Evolutionary conservation across 2,797 vertebrate species (phyloP), one percentile per base, ranked within the genome.

Genomic region (Rhinogobio ventralis): DNA sequence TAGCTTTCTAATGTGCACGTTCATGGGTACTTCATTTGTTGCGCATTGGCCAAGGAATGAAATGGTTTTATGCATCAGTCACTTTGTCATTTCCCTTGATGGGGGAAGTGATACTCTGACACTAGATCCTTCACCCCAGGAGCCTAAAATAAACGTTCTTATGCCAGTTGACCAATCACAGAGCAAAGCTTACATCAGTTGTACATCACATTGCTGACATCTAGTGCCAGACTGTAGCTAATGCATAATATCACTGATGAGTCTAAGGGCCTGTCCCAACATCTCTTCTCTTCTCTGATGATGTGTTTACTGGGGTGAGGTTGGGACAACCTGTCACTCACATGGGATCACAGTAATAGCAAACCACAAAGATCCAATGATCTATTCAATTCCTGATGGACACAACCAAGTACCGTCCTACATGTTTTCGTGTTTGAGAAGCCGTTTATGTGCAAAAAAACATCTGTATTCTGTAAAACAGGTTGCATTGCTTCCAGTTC

Each of bases 151-250:
- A 78, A 78, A 46, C 74, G 33, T 57, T 39, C 28, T 23, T 19
- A 28, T 77, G 6, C 36, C 20, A 46, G 51, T n/a, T 30, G 73
- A 28, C 19, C 51, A 62, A 33, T 25, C 10, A 28, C 51, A 30
- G 33, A 30, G 36, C 17, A 57, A 71, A 45, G 7, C 25, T 13
- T 23, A 77, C 51, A 64, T 51, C 19, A 14, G n/a, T 33, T 15
- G 2, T 77, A 30, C 55, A 49, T 89, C 76, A 87, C 86, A 87
- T 79, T 88, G 82, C 87, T 91, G 87, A 81, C 91, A 91, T 86
- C 92, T 91, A 78, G 90, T 89, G 92, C 13, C 85, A 10, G 23
- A 30, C n/a, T 5, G 25, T 20, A 42, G 80, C 20, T 11, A 72
- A 19, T 62, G 19, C 83, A 83, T 45, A 20, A 20, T 5, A 76